phyloP scores from a whole-genome alignment of 2,888 invertebrate species.

The Anoplius nigerrimus region DNA sequence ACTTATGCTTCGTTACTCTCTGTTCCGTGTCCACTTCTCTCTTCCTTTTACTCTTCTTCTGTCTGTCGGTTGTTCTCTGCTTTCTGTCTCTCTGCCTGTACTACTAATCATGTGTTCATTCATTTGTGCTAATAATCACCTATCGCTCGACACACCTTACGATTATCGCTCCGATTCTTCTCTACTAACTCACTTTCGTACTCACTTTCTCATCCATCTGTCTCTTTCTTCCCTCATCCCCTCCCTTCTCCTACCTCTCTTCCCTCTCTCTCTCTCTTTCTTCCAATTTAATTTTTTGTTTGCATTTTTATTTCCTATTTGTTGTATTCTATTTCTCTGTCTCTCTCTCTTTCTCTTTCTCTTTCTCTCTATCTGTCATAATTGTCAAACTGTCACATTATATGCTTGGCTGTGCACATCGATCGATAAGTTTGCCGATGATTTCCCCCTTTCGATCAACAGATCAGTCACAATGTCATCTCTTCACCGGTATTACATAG shows the following conservation, averaged over 20 bases:
- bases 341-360: constrained; percentile 14
- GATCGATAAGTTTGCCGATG: constrained; percentile 54
- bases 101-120: constrained; percentile 56
- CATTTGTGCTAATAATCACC: constrained; percentile 57
- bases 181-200: constrained; percentile 18
- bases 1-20: not conserved
- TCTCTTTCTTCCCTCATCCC: constrained; percentile 44
- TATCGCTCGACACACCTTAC: constrained; percentile 56
- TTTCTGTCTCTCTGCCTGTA: constrained; percentile 27
- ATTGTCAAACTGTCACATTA: constrained; percentile 31
- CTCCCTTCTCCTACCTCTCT: constrained; percentile 28
- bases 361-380: constrained; percentile 18
- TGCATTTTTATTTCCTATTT: constrained; percentile 10
- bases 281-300: constrained; percentile 17
- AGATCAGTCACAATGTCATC: constrained; percentile 21
- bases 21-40: constrained; percentile 5
- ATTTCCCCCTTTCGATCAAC: constrained; percentile 40
- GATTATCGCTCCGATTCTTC: constrained; percentile 41
- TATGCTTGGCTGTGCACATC: constrained; percentile 68
- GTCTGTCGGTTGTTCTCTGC: constrained; percentile 18
- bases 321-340: constrained; percentile 23
- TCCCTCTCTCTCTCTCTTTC: constrained; percentile 12
- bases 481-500: not conserved
- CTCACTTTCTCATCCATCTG: constrained; percentile 15
- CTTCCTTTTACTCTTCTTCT: not conserved